These are phyloP conservation scores for Phrynocephalus forsythii DNA, from an alignment of 2,797 vertebrate species.

Conservation along the genomic window DNA sequence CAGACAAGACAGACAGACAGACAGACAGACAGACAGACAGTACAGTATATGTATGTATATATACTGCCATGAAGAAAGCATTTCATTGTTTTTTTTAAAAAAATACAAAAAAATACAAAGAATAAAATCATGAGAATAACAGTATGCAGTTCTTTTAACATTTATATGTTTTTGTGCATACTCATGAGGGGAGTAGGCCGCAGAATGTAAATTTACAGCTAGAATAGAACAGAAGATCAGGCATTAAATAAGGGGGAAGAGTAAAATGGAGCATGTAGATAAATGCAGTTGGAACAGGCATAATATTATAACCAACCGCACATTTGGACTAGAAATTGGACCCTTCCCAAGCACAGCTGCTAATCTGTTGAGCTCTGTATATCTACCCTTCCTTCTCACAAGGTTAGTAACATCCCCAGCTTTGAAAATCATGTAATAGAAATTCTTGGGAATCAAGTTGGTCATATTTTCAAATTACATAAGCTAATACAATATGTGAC, in stretches of 20 bases:
- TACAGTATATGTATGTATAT: too few species aligned
- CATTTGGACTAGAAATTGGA: background rate
- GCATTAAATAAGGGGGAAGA: background rate
- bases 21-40: too few species aligned
- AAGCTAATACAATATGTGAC: background rate
- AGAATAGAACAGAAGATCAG: background rate
- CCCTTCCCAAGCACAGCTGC: background rate
- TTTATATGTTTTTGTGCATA: background rate
- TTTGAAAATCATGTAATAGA: background rate
- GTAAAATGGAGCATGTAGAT: slow-evolving; percentile 23
- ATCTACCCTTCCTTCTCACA: background rate
- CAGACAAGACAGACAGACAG: too few species aligned
- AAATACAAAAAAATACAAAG: background rate
- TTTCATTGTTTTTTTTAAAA: background rate
- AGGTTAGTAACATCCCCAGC: background rate
- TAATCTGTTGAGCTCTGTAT: background rate
- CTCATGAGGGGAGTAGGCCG: background rate
- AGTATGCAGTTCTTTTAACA: background rate
- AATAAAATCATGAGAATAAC: background rate
- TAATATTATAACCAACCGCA: background rate
- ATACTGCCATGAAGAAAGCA: background rate
- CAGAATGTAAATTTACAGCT: background rate
- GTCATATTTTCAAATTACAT: background rate
- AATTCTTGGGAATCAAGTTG: background rate
- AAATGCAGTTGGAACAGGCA: slow-evolving; percentile 9